phyloP scores from a whole-genome alignment of 30 jellyfish, hydroid and myxozoan genomes.

The Aurelia sp. region DNA sequence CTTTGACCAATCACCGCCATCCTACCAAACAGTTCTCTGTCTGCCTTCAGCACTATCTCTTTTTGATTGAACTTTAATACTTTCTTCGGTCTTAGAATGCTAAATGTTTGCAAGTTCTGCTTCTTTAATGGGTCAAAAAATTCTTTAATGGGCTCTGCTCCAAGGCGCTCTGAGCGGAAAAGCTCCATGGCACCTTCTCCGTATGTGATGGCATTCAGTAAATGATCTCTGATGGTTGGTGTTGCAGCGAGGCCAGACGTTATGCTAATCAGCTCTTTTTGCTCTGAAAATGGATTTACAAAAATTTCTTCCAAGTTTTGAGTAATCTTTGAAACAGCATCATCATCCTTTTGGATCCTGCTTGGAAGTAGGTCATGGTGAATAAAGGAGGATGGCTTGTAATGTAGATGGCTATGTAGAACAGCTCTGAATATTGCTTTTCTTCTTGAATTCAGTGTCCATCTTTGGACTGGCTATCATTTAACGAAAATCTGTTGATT shows the following conservation, averaged over 20 bases:
- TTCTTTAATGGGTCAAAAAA: no score
- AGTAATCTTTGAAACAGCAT: neutral
- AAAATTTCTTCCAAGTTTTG: neutral
- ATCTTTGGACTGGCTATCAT: no score
- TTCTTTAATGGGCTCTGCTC: no score
- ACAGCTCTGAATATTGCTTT: no score
- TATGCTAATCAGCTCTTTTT: slow-evolving; percentile 7
- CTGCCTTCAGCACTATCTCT: slow-evolving; percentile 37
- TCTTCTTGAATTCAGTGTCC: no score
- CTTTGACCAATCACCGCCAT: no score
- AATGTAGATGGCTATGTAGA: no score
- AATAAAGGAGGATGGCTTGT: neutral
- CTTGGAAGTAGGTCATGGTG: slow-evolving; percentile 4
- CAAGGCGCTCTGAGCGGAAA: no score
- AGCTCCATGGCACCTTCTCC: slow-evolving; percentile 36
- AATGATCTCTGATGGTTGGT: neutral
- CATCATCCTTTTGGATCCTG: neutral
- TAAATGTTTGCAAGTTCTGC: no score
- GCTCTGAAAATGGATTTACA: slow-evolving; percentile 11
- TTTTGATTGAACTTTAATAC: slow-evolving; percentile 15
- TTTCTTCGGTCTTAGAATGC: slow-evolving; percentile 22
- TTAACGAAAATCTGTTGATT: no score
- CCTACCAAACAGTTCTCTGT: slow-evolving; percentile 33
- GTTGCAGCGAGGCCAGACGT: no score
- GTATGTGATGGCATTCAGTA: slow-evolving; percentile 9